A percentile compares a stretch with the other conserved stretches of the same genome.
phyloP scores from a whole-genome alignment of 1,140 invertebrate genomes.

The Drosophila gunungcola region DNA sequence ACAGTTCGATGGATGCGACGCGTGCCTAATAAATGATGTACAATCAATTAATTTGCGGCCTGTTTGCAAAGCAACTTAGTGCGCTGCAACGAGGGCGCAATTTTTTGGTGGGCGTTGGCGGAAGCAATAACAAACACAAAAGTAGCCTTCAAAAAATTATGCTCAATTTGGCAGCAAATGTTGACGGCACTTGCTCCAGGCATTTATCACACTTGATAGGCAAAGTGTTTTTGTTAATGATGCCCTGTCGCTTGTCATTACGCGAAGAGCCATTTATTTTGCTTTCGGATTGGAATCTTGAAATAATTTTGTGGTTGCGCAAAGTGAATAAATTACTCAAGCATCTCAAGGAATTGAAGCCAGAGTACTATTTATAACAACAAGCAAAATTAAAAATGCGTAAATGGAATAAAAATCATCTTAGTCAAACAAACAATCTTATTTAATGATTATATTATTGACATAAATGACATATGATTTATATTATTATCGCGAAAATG shows the following conservation, averaged over 20 bases:
- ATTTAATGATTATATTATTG: too few species aligned
- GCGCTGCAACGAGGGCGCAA: neutral
- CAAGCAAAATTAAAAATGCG: neutral
- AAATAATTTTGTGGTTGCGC: constrained; percentile 11
- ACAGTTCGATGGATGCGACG: constrained; percentile 31
- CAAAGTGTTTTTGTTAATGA: constrained; percentile 75
- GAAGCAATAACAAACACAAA: constrained; percentile 50
- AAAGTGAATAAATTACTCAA: constrained; percentile 26
- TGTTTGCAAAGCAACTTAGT: constrained; percentile 66
- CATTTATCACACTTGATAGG: constrained; percentile 75
- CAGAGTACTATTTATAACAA: neutral
- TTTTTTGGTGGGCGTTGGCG: neutral
- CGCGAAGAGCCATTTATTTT: constrained; percentile 38
- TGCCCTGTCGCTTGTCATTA: constrained; percentile 44
- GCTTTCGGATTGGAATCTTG: constrained; percentile 10
- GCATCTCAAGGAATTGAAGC: neutral
- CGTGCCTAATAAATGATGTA: constrained; percentile 78
- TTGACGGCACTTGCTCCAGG: constrained; percentile 34
- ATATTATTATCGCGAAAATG: neutral
- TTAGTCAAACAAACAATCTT: too few species aligned
- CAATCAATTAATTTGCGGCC: constrained; percentile 78
- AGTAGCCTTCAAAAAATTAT: constrained; percentile 61
- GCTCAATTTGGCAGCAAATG: constrained; percentile 64
- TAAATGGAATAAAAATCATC: too few species aligned
- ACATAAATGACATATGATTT: constrained; percentile 32